Base-by-base conservation (phyloP, 2,113 vertebrate genomes). In the Rhadina sibilatrix region DNA sequence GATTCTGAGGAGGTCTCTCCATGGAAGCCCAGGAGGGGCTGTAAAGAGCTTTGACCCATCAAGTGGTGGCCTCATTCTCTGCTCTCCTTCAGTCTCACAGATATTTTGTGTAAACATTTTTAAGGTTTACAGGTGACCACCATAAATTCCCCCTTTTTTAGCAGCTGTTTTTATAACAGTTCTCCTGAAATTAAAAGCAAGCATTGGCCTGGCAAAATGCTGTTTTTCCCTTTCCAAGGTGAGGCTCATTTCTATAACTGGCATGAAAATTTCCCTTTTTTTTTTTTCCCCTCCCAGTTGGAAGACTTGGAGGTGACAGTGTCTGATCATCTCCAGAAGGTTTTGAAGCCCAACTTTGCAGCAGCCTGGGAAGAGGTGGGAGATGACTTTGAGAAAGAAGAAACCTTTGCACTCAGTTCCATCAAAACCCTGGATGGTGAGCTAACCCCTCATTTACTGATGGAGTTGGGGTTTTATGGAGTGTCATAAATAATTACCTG, bases 321-420 rank as follows among this genome's bases (percentile, higher is more conserved):
- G 19, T 98, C 99, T 3, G 99, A 99, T 90, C 99, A 99, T 79
- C 99, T 99, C 80, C 99, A 99, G 97, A 99, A 99, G 83, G 98
- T 99, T 42, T 87, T 99, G 30, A 99, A 99, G 80, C 99, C 99
- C 9, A 99, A 99, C 97, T 99, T 99, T 1, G 98, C 98, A 37
- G 99, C 99, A 17, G 99, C 99, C 2, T 99, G 99, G 99, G 99
- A 99, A 20, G 99, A 99, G 96, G 98, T 99, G 44, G 99, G 99
- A 66, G 99, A 99, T 3, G 97, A 98, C n/a, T 99, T 98, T 96
- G 99, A 99, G 97, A 99, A 99, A 64, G 99, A 99, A 46, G 99
- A 99, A 97, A 99, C 99, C 1, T 99, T 99, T 71, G 99, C 99
- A 0, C 98, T 99, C 52, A 98, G 99, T 24, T 99, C 99, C 28